Percentiles rank a stretch among this genome's conserved stretches.
phyloP scores from a whole-genome alignment of 2,113 vertebrate species.

The Cnemophilus loriae region DNA sequence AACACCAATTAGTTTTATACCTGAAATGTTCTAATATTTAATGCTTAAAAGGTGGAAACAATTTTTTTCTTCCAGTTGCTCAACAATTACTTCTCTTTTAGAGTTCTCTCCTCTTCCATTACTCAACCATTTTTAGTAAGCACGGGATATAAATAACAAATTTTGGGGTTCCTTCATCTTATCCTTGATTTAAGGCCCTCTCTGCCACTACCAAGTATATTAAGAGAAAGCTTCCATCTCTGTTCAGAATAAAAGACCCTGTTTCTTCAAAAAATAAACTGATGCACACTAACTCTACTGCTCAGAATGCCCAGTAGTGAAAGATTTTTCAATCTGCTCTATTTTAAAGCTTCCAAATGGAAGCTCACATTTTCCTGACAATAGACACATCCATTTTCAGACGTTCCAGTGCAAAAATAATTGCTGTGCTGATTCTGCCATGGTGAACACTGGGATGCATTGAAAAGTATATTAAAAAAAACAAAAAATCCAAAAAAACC shows the following conservation, averaged over 20 bases:
- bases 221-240: not conserved
- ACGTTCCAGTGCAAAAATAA: not conserved
- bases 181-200: not conserved
- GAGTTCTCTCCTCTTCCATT: not conserved
- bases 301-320: not conserved
- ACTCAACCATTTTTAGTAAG: not conserved
- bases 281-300: not conserved
- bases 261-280: not conserved
- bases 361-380: not conserved
- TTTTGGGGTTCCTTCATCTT: not conserved
- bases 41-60: not conserved
- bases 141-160: not conserved
- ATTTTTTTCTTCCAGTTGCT: not conserved
- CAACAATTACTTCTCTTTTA: not conserved
- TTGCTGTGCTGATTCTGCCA: not conserved
- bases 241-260: not conserved
- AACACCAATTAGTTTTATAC: not conserved
- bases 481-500: not conserved
- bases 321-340: not conserved
- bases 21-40: not conserved
- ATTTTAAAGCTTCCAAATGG: not conserved
- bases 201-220: not conserved
- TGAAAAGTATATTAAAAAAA: not conserved
- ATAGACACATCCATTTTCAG: not conserved
- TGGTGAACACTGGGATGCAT: not conserved